Evolutionary conservation across 2,797 vertebrate species (phyloP).

Genomic region (Gymnopithys bicolor): DNA sequence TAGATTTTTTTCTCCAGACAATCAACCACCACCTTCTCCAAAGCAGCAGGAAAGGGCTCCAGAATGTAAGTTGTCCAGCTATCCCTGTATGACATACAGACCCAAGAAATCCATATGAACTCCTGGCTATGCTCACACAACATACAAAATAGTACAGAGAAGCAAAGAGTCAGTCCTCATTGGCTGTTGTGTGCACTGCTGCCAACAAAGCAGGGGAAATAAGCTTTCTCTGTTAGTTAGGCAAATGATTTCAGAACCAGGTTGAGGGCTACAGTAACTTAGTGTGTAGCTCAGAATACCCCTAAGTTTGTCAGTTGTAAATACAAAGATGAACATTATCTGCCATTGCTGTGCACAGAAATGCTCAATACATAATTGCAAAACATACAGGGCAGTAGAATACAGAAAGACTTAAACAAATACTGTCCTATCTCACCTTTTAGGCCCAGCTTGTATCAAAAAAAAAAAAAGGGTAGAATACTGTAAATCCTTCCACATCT

Average conservation of each 20-base stretch:
- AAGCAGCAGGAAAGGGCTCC: not conserved
- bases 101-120: not conserved
- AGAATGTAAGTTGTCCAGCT: not conserved
- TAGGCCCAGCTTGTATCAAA: not conserved
- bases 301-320: not conserved
- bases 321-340: not conserved
- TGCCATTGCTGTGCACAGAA: not conserved
- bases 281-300: not conserved
- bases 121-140: not conserved
- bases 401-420: not conserved
- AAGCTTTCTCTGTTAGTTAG: not conserved
- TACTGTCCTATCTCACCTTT: not conserved
- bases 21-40: not conserved
- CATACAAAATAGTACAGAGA: not conserved
- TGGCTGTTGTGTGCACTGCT: not conserved
- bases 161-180: fast-evolving
- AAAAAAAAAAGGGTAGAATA: not conserved
- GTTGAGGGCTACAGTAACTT: not conserved
- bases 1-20: not conserved
- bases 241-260: not conserved
- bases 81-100: not conserved
- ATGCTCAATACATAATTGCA: not conserved
- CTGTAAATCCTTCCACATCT: not conserved
- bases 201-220: not conserved
- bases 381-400: not conserved